These are phyloP conservation scores for Muscidifurax raptorellus DNA, from an alignment of 1,140 invertebrate species.

Conservation along the genomic window DNA sequence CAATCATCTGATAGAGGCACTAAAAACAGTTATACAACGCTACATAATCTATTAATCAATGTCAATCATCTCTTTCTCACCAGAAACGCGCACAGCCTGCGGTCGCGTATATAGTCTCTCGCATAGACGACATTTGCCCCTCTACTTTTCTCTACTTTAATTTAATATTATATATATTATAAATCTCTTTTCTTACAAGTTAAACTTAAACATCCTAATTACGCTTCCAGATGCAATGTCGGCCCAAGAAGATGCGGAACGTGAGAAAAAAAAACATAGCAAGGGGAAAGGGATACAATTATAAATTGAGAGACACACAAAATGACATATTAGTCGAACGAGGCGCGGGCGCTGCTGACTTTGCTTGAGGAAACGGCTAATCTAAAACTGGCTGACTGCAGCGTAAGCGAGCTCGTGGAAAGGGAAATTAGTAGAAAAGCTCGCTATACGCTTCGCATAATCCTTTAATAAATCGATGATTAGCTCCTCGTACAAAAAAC, in stretches of 20 bases:
- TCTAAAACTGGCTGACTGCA: constrained; percentile 43
- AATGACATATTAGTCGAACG: neutral
- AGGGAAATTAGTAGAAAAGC: neutral
- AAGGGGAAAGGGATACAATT: neutral
- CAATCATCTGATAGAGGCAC: constrained; percentile 12
- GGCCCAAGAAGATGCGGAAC: constrained; percentile 32
- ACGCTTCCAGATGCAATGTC: constrained; percentile 41
- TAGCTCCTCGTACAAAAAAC: neutral
- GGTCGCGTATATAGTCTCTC: constrained; percentile 43
- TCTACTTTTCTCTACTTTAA: constrained; percentile 14
- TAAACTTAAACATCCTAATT: constrained; percentile 43
- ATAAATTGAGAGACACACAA: neutral
- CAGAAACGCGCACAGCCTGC: constrained; percentile 46
- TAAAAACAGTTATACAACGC: constrained; percentile 26
- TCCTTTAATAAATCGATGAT: constrained; percentile 5
- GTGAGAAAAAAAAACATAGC: constrained; percentile 9
- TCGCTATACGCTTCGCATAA: constrained; percentile 11
- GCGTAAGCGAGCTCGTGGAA: neutral
- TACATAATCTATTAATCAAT: constrained; percentile 21
- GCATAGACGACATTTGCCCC: constrained; percentile 25
- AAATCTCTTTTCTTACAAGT: constrained; percentile 41
- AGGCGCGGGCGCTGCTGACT: constrained; percentile 9
- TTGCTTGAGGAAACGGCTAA: constrained; percentile 34
- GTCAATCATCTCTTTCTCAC: constrained; percentile 10
- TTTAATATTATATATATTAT: constrained; percentile 43